phyloP scores from a whole-genome alignment of 2,113 vertebrate genomes.

The Hylia prasina region DNA sequence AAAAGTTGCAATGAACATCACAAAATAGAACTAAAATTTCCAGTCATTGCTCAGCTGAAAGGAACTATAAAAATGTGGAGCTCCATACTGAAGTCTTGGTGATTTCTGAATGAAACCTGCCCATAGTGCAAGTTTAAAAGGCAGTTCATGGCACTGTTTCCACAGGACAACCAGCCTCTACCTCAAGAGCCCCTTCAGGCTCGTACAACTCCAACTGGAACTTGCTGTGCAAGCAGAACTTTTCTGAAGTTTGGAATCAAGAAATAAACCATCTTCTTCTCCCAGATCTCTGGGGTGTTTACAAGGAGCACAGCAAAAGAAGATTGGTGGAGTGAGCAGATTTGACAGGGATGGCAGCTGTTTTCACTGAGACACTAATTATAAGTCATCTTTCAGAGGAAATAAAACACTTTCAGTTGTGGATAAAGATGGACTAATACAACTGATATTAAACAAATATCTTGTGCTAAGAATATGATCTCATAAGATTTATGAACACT shows the following conservation, averaged over 20 bases:
- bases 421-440: neutral
- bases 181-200: neutral
- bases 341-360: neutral
- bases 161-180: neutral
- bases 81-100: neutral
- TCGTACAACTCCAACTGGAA: neutral
- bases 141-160: neutral
- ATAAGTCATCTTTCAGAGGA: neutral
- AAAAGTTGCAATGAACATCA: neutral
- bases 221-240: neutral
- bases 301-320: neutral
- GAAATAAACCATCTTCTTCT: neutral
- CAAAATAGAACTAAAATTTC: neutral
- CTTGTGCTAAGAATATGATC: neutral
- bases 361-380: neutral
- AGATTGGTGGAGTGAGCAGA: neutral
- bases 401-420: neutral
- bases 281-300: neutral
- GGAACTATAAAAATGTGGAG: neutral
- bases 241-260: neutral
- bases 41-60: neutral
- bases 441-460: neutral
- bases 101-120: neutral
- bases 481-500: neutral
- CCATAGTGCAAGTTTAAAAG: neutral